Conservation (phyloP, 2,113 vertebrate genomes). For the Mesocricetus auratus region DNA sequence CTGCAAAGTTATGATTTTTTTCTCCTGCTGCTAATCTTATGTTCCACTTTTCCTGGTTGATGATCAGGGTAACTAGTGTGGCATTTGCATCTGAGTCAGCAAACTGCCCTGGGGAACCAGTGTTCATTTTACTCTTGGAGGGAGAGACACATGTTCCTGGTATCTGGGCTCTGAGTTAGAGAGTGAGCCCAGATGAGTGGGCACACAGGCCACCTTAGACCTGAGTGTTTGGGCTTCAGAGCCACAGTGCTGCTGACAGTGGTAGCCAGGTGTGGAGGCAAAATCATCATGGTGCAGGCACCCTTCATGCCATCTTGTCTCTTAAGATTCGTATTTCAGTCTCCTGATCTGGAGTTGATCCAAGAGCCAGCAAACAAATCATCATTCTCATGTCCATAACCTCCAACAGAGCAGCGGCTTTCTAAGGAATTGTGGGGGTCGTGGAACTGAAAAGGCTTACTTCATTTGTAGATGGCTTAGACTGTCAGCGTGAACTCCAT, state of each 20-base stretch:
- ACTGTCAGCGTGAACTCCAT: neutral
- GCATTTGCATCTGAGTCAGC: conserved; percentile 34
- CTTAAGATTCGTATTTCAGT: neutral
- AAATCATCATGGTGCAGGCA: neutral
- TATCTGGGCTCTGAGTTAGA: neutral
- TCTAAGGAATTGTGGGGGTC: neutral
- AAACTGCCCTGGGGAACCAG: neutral
- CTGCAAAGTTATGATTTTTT: conserved; percentile 7
- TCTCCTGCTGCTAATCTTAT: neutral
- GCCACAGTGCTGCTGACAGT: neutral
- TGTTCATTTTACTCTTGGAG: neutral
- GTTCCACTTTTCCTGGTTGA: neutral
- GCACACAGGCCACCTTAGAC: neutral
- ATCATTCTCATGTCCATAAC: neutral
- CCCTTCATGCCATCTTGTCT: neutral
- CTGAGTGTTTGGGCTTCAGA: neutral
- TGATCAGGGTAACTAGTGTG: conserved; percentile 17
- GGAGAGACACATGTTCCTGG: neutral
- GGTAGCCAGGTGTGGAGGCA: neutral
- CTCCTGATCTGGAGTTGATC: neutral
- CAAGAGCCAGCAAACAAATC: neutral
- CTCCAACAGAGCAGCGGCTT: neutral
- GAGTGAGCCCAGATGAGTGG: neutral
- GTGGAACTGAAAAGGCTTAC: conserved; percentile 27
- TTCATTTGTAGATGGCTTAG: conserved; percentile 44